A percentile compares a stretch with the other conserved stretches of the same genome.
phyloP scores from a whole-genome alignment of 2,888 invertebrate genomes.

The Linnaemya tessellans region DNA sequence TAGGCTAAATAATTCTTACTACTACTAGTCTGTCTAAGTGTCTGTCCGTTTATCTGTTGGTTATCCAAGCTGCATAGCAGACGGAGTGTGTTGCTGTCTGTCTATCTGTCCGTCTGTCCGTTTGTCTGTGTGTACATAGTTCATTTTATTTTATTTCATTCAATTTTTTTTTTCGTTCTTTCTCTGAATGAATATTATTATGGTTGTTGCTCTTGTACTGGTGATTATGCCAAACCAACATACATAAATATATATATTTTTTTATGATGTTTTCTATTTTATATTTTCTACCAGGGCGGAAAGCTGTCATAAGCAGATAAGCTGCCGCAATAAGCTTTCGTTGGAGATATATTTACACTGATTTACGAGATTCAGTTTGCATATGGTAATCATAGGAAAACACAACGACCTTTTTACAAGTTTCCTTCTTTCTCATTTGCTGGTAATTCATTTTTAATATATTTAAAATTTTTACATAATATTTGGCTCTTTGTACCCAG shows the following conservation, averaged over 20 bases:
- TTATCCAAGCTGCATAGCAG: conserved; percentile 9
- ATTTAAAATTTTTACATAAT: conserved; percentile 55
- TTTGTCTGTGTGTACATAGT: conserved; percentile 40
- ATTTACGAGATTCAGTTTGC: conserved; percentile 75
- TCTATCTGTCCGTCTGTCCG: conserved; percentile 15
- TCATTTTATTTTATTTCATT: not conserved
- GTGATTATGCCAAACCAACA: conserved; percentile 66
- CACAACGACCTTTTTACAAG: conserved; percentile 73
- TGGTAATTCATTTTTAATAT: conserved; percentile 49
- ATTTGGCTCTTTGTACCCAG: conserved; percentile 7
- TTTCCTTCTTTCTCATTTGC: conserved; percentile 29
- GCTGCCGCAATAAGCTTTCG: conserved; percentile 81
- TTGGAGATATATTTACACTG: conserved; percentile 74
- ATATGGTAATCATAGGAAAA: conserved; percentile 74
- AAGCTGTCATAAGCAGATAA: conserved; percentile 83
- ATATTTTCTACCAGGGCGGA: conserved; percentile 75
- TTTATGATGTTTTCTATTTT: conserved; percentile 61
- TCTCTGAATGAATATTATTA: conserved; percentile 60
- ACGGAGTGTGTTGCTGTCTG: conserved; percentile 6
- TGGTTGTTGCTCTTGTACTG: conserved; percentile 68
- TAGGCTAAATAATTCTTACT: conserved; percentile 59
- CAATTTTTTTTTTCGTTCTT: not conserved
- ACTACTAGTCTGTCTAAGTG: conserved; percentile 20
- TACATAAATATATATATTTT: conserved; percentile 68
- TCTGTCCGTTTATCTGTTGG: conserved; percentile 43